Conservation (phyloP, 2,797 vertebrate species). For the Artibeus lituratus region DNA sequence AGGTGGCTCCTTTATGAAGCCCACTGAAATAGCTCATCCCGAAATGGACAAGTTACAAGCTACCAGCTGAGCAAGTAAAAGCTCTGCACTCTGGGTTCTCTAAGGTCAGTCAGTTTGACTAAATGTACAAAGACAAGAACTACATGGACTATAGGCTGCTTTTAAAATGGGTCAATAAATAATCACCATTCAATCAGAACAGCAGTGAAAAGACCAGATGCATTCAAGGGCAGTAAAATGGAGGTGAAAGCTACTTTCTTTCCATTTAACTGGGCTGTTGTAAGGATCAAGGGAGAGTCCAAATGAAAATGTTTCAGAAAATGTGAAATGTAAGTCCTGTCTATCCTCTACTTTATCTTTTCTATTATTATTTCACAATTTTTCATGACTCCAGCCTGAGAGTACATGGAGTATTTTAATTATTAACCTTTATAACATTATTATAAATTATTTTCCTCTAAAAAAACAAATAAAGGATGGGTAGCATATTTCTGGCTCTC, state of each 20-base stretch:
- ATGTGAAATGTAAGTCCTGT: background rate
- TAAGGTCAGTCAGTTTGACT: constrained; percentile 49
- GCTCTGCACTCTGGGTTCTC: background rate
- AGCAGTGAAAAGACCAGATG: background rate
- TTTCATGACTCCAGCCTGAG: background rate
- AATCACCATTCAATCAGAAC: constrained; percentile 67
- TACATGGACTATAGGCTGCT: constrained; percentile 24
- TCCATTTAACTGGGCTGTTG: background rate
- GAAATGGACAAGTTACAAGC: constrained; percentile 63
- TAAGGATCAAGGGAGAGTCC: background rate
- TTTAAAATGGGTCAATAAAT: constrained; percentile 70
- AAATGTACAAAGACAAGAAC: constrained; percentile 55
- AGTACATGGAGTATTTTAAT: background rate
- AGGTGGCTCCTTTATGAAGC: constrained; percentile 67
- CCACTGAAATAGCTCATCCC: constrained; percentile 64
- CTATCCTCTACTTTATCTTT: background rate
- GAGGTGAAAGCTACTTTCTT: constrained; percentile 41
- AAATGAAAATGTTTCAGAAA: constrained; percentile 16
- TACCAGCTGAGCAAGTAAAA: constrained; percentile 59
- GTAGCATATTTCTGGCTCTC: background rate
- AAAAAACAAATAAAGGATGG: background rate
- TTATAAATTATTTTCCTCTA: background rate
- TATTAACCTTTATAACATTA: background rate
- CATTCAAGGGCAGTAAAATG: constrained; percentile 18
- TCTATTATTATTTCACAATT: background rate